Conservation (phyloP, 1,140 invertebrate genomes). For the Antheraea pernyi region DNA sequence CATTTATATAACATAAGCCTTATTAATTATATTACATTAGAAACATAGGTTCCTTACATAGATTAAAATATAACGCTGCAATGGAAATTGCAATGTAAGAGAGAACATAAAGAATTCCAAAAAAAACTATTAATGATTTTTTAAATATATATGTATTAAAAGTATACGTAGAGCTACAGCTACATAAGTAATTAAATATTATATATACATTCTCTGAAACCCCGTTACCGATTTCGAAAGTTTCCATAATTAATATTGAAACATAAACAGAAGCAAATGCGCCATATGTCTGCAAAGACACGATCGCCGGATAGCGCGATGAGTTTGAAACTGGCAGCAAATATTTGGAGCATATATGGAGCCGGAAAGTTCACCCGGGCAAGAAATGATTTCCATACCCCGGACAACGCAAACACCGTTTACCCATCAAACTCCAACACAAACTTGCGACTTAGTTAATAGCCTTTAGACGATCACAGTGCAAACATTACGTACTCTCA, state of each 20-base stretch:
- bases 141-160: too few relatives aligned
- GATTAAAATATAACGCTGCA: too few relatives aligned
- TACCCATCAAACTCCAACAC: slow-evolving; percentile 68
- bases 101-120: too few relatives aligned
- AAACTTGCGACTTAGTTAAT: slow-evolving; percentile 69
- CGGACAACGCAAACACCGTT: slow-evolving; percentile 57
- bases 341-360: slow-evolving; percentile 61
- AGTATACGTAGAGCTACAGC: too few relatives aligned
- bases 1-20: too few relatives aligned
- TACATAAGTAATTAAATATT: too few relatives aligned
- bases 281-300: slow-evolving; percentile 45
- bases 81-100: too few relatives aligned
- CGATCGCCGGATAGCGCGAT: slow-evolving; percentile 47
- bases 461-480: slow-evolving; percentile 52
- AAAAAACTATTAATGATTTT: too few relatives aligned
- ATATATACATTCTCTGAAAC: not conserved
- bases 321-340: slow-evolving; percentile 53
- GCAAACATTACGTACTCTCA: slow-evolving; percentile 34
- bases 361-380: slow-evolving; percentile 58
- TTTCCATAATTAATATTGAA: slow-evolving; percentile 32
- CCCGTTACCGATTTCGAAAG: not conserved
- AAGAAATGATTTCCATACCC: slow-evolving; percentile 73
- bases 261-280: slow-evolving; percentile 36
- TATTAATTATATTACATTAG: too few relatives aligned
- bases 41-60: too few relatives aligned